Base-by-base conservation (phyloP, 1,140 invertebrate genomes). In the Nebria ingens region DNA sequence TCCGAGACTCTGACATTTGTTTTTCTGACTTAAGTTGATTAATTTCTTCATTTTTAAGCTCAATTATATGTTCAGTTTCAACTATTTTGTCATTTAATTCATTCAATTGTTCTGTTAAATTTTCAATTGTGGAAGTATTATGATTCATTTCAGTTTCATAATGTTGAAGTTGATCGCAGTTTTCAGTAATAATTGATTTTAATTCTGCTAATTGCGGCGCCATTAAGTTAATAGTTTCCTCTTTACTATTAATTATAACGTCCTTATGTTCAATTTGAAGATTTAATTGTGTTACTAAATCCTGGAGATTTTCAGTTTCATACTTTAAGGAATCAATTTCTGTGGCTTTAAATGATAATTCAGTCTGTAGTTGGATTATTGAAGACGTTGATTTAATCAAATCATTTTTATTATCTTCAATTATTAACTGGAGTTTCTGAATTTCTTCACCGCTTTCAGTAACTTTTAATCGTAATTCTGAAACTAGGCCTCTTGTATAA, bases 331-430 rank as follows among this genome's bases (percentile, higher is more conserved):
- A 58, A 45, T 57, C 50, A 20, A 64, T 58, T 51, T 66, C 61
- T 1, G 13, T 23, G 19, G 56, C 53, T 52, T 59, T 45, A 23
- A 38, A n/a, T 11, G 2, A 15, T 22, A 62, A 34, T 56, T 58
- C 57, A 9, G 54, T 51, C 53, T 66, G 59, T 9, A 65, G 54
- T n/a, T 62, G 55, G 21, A 57, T 62, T 15, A 69, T 60, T 2
- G 57, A 23, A 21, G 59, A 55, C 11, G 61, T 42, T 19, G 62
- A 64, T 21, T 56, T 58, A 20, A 65, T 62, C 9, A 68, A 53
- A 54, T 69, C 63, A 25, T 69, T 71, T 57, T 78, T 74, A 65
- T 77, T 70, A 54, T 68, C 65, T 53, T 67, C 59, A 52, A 70
- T 62, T 6, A 61, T 61, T 29, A 56, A 55, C 68, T 57, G 65